These are phyloP conservation scores for Eurosta solidaginis DNA, from an alignment of 1,140 invertebrate species.

Conservation along the genomic window DNA sequence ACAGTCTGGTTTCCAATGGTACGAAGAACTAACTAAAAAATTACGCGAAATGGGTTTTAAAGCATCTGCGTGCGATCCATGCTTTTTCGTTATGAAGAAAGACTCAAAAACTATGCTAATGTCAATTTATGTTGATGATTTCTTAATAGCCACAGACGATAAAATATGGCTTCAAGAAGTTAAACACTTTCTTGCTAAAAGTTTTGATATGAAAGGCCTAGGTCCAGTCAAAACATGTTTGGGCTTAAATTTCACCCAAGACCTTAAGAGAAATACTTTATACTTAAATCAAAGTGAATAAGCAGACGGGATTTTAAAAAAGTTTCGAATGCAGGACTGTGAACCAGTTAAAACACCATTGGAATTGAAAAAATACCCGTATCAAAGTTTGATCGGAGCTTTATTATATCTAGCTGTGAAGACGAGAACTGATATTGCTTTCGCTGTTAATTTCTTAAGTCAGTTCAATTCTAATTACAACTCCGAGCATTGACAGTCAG, in stretches of 20 bases:
- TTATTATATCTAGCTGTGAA: neutral
- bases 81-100: neutral
- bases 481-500: neutral
- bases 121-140: neutral
- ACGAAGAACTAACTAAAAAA: neutral
- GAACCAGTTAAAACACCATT: neutral
- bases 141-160: neutral
- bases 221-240: neutral
- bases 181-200: neutral
- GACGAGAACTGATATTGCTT: slow-evolving; percentile 59
- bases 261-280: slow-evolving; percentile 51
- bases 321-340: neutral
- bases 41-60: neutral
- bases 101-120: neutral
- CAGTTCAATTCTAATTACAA: slow-evolving; percentile 36
- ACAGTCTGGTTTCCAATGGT: neutral
- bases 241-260: slow-evolving; percentile 59
- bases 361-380: slow-evolving; percentile 34
- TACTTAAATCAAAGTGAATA: slow-evolving; percentile 34
- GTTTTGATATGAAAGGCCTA: neutral
- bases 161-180: neutral
- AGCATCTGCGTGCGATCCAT: neutral
- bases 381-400: neutral
- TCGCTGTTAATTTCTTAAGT: slow-evolving; percentile 49
- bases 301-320: neutral